These are phyloP conservation scores for Nibea albiflora DNA, from an alignment of 2,113 vertebrate genomes.

Conservation along the genomic window DNA sequence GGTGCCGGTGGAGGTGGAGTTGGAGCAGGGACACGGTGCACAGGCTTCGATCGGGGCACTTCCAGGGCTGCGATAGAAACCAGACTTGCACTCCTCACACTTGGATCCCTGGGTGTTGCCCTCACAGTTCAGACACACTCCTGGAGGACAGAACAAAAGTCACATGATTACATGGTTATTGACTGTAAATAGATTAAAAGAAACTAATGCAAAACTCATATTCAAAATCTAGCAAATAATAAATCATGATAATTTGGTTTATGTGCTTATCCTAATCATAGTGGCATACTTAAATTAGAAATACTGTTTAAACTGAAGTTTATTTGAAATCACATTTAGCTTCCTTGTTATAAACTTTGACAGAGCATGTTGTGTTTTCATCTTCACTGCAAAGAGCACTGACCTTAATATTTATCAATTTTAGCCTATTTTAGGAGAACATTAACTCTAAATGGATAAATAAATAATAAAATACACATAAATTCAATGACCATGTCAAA, in stretches of 20 bases:
- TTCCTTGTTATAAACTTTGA: too few relatives aligned
- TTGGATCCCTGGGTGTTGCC: constrained; percentile 88
- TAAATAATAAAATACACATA: background rate
- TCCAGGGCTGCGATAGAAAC: constrained; percentile 82
- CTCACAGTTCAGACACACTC: constrained; percentile 90
- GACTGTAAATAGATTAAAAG: too few relatives aligned
- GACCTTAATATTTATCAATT: too few relatives aligned
- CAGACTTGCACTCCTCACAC: constrained; percentile 91
- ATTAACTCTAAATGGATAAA: too few relatives aligned
- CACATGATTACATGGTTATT: constrained; percentile 4
- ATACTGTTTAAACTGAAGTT: background rate
- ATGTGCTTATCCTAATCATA: background rate
- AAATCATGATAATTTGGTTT: too few relatives aligned
- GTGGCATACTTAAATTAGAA: background rate
- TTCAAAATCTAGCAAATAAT: too few relatives aligned
- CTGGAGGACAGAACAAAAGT: constrained; percentile 71
- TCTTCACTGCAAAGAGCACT: too few relatives aligned
- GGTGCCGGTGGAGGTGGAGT: constrained; percentile 88
- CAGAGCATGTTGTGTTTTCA: too few relatives aligned
- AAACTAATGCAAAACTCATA: too few relatives aligned
- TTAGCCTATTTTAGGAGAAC: too few relatives aligned
- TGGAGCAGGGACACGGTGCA: constrained; percentile 90
- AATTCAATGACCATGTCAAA: background rate
- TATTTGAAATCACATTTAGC: background rate
- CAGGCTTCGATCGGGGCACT: constrained; percentile 75